phyloP scores from a whole-genome alignment of 30 jellyfish, hydroid and myxozoan genomes.

The Clytia hemisphaerica region DNA sequence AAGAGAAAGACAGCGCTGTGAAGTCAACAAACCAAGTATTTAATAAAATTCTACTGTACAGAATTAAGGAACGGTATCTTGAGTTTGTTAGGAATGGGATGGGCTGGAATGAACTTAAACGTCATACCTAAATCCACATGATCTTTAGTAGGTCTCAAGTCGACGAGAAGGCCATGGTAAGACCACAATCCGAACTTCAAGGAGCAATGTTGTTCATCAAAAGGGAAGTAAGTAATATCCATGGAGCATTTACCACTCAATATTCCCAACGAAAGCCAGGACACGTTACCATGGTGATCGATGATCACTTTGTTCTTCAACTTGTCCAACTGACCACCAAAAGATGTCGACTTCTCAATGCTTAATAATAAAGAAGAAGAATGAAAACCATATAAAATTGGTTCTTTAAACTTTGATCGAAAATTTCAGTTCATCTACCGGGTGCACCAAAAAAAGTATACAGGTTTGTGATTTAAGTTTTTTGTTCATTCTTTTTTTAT shows the following conservation, averaged over 20 bases:
- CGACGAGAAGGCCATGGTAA: conserved; percentile 48
- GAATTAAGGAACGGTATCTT: no score
- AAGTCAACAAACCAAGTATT: no score
- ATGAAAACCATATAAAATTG: background rate
- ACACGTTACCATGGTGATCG: conserved; percentile 32
- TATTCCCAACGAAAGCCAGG: conserved; percentile 60
- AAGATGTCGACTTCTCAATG: conserved; percentile 51
- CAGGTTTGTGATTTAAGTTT: no score
- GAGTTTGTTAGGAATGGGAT: no score
- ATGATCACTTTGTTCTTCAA: conserved; percentile 52
- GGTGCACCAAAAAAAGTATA: no score
- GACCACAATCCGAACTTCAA: conserved; percentile 74
- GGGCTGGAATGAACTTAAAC: no score
- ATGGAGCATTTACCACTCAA: conserved; percentile 60
- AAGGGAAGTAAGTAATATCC: conserved; percentile 54
- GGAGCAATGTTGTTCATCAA: conserved; percentile 55
- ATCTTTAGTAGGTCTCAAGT: conserved; percentile 28
- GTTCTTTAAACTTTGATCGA: no score
- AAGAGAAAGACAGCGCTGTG: no score
- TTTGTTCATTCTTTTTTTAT: no score
- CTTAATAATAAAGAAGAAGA: no score
- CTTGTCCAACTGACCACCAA: conserved; percentile 67
- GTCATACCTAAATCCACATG: conserved; percentile 50
- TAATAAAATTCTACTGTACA: no score
- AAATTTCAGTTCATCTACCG: no score